phyloP scores from a whole-genome alignment of 2,113 vertebrate genomes.

The Sprattus sprattus region DNA sequence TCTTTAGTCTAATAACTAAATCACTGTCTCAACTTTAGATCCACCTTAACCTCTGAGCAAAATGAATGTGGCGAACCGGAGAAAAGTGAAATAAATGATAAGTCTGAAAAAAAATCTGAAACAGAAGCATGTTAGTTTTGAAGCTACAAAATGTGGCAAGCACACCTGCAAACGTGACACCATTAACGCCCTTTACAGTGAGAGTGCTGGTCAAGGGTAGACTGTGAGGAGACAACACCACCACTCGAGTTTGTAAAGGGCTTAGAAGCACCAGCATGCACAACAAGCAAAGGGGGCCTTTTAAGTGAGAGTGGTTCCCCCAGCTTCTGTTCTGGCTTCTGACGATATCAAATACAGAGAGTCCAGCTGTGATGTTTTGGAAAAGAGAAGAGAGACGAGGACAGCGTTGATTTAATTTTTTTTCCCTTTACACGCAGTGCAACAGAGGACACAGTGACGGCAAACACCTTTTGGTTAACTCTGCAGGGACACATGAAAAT shows the following conservation, averaged over 20 bases:
- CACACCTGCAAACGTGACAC: neutral
- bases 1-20: neutral
- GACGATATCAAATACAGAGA: constrained; percentile 9
- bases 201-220: neutral
- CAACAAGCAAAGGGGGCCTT: neutral
- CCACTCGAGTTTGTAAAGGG: neutral
- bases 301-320: constrained; percentile 17
- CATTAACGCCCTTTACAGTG: neutral
- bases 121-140: neutral
- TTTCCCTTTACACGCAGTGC: neutral
- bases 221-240: neutral
- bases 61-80: neutral
- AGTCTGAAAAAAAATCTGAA: neutral
- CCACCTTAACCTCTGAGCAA: neutral
- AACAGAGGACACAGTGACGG: constrained; percentile 15
- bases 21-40: neutral
- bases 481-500: neutral
- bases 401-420: neutral
- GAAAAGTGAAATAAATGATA: neutral
- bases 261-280: constrained; percentile 31
- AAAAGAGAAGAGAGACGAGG: constrained; percentile 23
- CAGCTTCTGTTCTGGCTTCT: neutral
- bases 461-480: constrained; percentile 41
- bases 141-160: neutral
- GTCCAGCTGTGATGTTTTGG: constrained; percentile 17